A percentile compares a stretch with the other conserved stretches of the same genome.
Conservation (phyloP, 2,113 vertebrate genomes). For the Indri indri region DNA sequence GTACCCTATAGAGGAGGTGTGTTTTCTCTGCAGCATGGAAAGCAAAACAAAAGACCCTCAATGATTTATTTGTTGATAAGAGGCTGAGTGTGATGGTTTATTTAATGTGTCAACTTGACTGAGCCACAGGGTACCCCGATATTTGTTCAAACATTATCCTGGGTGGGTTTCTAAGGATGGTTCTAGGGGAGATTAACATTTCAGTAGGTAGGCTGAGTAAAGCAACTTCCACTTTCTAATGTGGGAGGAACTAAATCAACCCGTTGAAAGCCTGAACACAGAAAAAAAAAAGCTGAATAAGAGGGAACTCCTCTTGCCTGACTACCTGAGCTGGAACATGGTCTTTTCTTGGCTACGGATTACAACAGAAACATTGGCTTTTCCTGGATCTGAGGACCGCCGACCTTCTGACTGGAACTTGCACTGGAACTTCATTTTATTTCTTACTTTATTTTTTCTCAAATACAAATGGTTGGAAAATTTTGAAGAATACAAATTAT, state of each 20-base stretch:
- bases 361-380: not conserved
- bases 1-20: not conserved
- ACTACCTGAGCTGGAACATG: not conserved
- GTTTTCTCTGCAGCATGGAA: not conserved
- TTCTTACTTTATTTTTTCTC: not conserved
- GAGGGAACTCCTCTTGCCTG: not conserved
- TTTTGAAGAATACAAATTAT: not conserved
- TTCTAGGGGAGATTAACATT: too few species aligned
- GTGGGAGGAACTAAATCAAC: too few species aligned
- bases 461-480: not conserved
- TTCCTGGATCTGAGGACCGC: rapidly evolving
- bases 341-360: not conserved
- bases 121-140: too few species aligned
- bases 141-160: not conserved
- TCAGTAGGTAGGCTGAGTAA: not conserved
- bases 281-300: not conserved
- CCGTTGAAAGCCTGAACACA: not conserved
- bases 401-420: not conserved
- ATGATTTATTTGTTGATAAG: not conserved
- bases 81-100: not conserved
- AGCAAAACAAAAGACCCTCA: not conserved
- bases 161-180: rapidly evolving
- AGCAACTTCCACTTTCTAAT: too few species aligned
- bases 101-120: not conserved
- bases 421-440: not conserved